Evolutionary conservation across 2,888 invertebrate species (phyloP), one percentile per base, ranked within the genome.

Genomic region (Dynastes tityus): DNA sequence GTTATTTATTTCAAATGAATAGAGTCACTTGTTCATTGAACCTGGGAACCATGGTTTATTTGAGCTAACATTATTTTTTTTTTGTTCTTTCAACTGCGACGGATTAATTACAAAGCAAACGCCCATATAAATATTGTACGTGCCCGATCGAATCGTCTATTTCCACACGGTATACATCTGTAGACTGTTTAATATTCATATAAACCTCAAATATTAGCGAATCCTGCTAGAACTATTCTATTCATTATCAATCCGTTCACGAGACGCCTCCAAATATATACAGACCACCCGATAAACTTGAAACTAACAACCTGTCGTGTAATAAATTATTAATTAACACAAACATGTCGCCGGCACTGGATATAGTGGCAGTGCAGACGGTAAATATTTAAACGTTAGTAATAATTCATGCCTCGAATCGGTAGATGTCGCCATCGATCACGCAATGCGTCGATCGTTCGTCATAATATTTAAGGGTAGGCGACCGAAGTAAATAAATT

Each of bases 241-340:
- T 55, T 16, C 55, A n/a, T n/a, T 55, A 16, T 13, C 16, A 22
- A 55, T 22, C 6, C 55, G 55, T 55, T 22, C 8, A 22, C 22
- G 11, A 45, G 45, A 22, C 2, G 55, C 22, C 55, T 55, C n/a
- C 22, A 55, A 65, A 65, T 65, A 40, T 65, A 6, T 45, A 40
- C 40, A 65, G 9, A 45, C 16, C 45, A 37, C 45, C 45, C 37
- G 65, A 65, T 40, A 65, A 32, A 40, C 65, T n/a, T 37, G 37
- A 22, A 40, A 45, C 37, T 65, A 65, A 37, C 65, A 65, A 65
- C 37, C n/a, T 45, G 3, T 40, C 40, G 13, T 11, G 22, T 27
- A 37, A 68, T 68, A 68, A 68, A 68, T 68, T 68, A 68, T 68
- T 68, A 68, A 68, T 68, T 68, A 49, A 68, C 29, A 68, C 22